Conservation (phyloP, 2,797 vertebrate genomes). For the Pseudochirops cupreus region DNA sequence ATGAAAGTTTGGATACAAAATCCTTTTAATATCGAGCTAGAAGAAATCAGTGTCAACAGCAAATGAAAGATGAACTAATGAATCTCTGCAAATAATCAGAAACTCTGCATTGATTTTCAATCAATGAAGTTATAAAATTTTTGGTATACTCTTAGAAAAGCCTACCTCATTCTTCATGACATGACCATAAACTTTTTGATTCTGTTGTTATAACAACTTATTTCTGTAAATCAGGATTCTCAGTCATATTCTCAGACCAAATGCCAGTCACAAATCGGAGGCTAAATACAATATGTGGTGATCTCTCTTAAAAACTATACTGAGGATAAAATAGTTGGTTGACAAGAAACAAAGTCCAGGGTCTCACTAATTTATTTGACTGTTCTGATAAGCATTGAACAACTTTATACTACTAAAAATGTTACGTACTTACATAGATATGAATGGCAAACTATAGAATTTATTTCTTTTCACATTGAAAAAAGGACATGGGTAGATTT, state of each 20-base stretch:
- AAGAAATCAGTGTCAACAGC: background rate
- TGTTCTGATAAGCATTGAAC: background rate
- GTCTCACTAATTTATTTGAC: background rate
- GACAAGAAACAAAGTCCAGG: background rate
- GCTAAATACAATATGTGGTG: background rate
- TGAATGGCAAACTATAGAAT: background rate
- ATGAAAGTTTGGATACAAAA: background rate
- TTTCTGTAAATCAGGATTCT: background rate
- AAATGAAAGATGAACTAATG: background rate
- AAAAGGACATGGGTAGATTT: background rate
- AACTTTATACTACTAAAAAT: background rate
- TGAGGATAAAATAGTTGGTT: background rate
- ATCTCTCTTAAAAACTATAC: background rate
- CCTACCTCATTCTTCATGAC: background rate
- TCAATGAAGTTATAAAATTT: background rate
- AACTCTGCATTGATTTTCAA: background rate
- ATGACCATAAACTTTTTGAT: background rate
- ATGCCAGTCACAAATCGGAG: background rate
- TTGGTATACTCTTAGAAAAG: background rate
- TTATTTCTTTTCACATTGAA: background rate
- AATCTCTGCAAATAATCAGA: background rate
- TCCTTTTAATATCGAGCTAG: background rate
- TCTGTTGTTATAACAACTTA: background rate
- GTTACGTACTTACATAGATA: background rate
- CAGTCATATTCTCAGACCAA: background rate